Evolutionary conservation across 1,140 invertebrate species (phyloP).

Genomic region (Drosophila ercepeae): DNA sequence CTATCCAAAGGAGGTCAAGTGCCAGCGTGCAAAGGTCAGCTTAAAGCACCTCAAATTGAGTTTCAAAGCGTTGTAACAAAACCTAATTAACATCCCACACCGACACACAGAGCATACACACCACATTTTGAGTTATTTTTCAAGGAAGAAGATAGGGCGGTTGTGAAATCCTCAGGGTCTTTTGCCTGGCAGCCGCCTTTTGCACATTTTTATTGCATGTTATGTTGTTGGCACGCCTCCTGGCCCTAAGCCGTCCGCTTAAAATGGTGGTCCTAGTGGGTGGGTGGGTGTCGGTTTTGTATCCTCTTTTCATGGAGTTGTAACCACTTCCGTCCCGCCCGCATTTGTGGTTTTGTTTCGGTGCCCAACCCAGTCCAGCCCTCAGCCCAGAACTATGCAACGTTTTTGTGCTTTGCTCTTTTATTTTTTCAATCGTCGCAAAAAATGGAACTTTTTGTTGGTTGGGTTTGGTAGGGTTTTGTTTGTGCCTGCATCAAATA

Average conservation of each 20-base stretch:
- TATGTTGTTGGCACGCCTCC: slow-evolving; percentile 49
- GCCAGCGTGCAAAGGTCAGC: slow-evolving; percentile 63
- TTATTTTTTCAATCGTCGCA: slow-evolving; percentile 17
- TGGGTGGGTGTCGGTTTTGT: slow-evolving; percentile 6
- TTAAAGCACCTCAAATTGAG: slow-evolving; percentile 38
- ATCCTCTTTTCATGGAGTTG: slow-evolving; percentile 51
- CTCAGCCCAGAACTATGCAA: slow-evolving; percentile 67
- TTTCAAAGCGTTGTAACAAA: slow-evolving; percentile 35
- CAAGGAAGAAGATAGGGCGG: slow-evolving; percentile 12
- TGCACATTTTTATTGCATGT: slow-evolving; percentile 72
- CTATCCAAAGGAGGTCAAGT: slow-evolving; percentile 69
- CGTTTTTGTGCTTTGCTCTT: slow-evolving; percentile 32
- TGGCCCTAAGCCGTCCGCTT: slow-evolving; percentile 45
- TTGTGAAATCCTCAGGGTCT: slow-evolving; percentile 23
- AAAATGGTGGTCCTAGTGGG: slow-evolving; percentile 34
- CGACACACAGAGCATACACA: slow-evolving; percentile 1
- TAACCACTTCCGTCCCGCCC: slow-evolving; percentile 69
- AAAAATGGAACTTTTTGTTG: slow-evolving; percentile 17
- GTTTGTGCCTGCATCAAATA: slow-evolving; percentile 63
- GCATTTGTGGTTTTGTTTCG: slow-evolving; percentile 63
- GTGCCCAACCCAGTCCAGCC: slow-evolving; percentile 20
- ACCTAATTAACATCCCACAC: slow-evolving; percentile 68
- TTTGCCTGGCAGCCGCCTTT: slow-evolving; percentile 33
- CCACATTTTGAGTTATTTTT: slow-evolving; percentile 30
- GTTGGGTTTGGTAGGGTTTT: slow-evolving; percentile 9